Conservation (phyloP, 2,888 invertebrate species). For the Phengaris arion region DNA sequence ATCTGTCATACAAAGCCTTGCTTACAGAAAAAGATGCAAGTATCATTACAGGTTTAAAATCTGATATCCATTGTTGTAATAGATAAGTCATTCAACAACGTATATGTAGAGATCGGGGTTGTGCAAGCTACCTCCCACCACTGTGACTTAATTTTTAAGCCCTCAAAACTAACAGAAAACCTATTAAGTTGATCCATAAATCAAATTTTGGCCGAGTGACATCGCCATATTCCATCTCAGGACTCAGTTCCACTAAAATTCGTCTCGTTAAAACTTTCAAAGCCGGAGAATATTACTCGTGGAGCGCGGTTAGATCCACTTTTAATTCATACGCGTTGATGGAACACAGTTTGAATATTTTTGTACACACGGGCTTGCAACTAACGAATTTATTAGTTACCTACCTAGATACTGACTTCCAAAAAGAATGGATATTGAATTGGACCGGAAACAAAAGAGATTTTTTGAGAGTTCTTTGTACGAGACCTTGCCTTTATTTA, state of each 20-base stretch:
- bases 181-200: conserved; percentile 9
- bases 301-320: conserved; percentile 50
- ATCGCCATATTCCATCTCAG: conserved; percentile 26
- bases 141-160: background rate
- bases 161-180: background rate
- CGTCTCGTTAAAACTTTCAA: conserved; percentile 53
- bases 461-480: too few relatives aligned
- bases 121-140: background rate
- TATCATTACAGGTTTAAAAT: too few relatives aligned
- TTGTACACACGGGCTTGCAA: background rate
- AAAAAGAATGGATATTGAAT: too few relatives aligned
- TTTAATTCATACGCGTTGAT: conserved; percentile 41
- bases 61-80: too few relatives aligned
- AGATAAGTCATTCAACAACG: too few relatives aligned
- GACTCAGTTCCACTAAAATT: conserved; percentile 29
- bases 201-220: background rate
- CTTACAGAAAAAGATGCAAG: too few relatives aligned
- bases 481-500: too few relatives aligned
- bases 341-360: conserved; percentile 5
- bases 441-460: too few relatives aligned
- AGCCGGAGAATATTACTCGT: conserved; percentile 58
- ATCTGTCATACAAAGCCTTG: too few relatives aligned
- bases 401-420: too few relatives aligned
- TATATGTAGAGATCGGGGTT: background rate
- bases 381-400: background rate